Evolutionary conservation across 1,140 invertebrate species (phyloP).

Genomic region (Chrysomallon squamiferum): DNA sequence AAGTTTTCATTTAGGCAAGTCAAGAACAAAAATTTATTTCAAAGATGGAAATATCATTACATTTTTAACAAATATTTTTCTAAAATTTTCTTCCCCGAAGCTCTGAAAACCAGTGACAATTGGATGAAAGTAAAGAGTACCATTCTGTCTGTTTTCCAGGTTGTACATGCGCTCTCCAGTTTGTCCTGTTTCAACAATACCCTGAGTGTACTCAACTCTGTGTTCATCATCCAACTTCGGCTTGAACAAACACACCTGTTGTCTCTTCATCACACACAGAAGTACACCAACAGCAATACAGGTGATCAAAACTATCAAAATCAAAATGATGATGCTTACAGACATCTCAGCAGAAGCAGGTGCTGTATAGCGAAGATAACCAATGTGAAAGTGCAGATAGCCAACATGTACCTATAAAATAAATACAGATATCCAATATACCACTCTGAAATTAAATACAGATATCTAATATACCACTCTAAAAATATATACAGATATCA

Average conservation of each 20-base stretch:
- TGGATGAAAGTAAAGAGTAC: no score
- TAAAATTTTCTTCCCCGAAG: no score
- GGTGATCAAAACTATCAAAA: conserved; percentile 28
- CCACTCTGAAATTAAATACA: no score
- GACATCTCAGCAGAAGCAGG: not conserved
- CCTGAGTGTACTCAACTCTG: conserved; percentile 13
- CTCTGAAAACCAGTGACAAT: no score
- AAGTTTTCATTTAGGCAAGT: no score
- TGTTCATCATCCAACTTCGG: conserved; percentile 1
- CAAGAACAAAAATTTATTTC: no score
- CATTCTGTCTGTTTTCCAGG: conserved; percentile 37
- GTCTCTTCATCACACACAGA: conserved; percentile 36
- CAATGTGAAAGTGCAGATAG: conserved; percentile 37
- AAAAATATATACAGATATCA: no score
- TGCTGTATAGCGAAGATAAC: conserved; percentile 31
- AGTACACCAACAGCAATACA: conserved; percentile 34
- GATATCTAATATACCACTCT: no score
- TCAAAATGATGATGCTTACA: conserved; percentile 23
- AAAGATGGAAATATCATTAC: no score
- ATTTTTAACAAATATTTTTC: no score
- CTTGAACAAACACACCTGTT: conserved; percentile 40
- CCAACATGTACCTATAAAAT: conserved; percentile 49
- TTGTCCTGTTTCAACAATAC: conserved; percentile 1
- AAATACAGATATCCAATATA: no score
- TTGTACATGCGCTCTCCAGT: conserved; percentile 17